Base-by-base conservation (phyloP, 2,113 vertebrate genomes). In the Microtus ochrogaster region DNA sequence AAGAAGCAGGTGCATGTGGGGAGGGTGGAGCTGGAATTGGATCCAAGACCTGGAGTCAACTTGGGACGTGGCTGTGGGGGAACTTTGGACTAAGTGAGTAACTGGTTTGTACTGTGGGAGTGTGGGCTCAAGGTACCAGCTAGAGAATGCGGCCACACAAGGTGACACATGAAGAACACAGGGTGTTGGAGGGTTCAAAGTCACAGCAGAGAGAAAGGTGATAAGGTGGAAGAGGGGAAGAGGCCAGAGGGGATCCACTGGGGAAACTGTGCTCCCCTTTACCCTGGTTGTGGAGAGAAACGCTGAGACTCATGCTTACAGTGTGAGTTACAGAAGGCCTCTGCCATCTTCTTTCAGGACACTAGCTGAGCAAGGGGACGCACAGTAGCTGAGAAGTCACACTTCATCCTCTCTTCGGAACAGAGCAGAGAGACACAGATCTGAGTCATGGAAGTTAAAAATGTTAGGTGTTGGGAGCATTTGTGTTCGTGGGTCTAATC, bases 281-380 rank as follows among this genome's bases (percentile, higher is more conserved):
- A 19, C 70, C 63, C 41, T 1, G 5, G 13, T 44, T 30, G 2
- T 6, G 2, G 39, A 47, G 52, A 52, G 44, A 21, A 0, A 16
- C 4, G 3, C 5, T 1, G n/a, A 7, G 36, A 1, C 0, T 1
- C 0, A 0, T 2, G 36, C 44, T 52, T 30, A 3, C 2, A 3
- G 58, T 10, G 7, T 58, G 36, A 0, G 26, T 9, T 22, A 22
- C 19, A 12, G 73, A 73, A 39, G 39, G 7, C 82, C 52, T 47
- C 26, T 26, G 21, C 73, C 28, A 6, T 9, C 65, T 39, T 73
- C 72, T 52, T 87, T 74, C 26, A 65, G 76, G 68, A 47, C 17
- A 22, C 33, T 49, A 26, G 5, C 28, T 44, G 61, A 65, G 3
- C 63, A 30, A 49, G 52, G 70, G 14, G 55, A 58, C 55, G 21